phyloP scores from a whole-genome alignment of 2,113 vertebrate genomes.

The Lagopus leucura region DNA sequence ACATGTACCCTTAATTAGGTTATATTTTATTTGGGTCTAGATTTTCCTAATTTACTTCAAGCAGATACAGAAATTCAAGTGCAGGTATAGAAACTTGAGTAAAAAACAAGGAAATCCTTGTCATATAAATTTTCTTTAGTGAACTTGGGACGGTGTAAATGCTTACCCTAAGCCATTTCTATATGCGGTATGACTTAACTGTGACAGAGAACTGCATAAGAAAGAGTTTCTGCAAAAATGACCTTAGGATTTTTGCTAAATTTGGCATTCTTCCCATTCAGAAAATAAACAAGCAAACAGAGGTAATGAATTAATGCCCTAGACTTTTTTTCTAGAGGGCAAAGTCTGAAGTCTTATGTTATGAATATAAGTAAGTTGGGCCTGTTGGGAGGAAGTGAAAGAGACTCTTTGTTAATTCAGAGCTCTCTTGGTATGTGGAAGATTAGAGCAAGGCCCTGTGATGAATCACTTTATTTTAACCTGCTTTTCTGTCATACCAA shows the following conservation, averaged over 20 bases:
- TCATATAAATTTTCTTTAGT: neutral
- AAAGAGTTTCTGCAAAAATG: neutral
- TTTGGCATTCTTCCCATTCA: neutral
- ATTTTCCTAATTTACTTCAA: neutral
- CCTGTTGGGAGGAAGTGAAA: constrained; percentile 22
- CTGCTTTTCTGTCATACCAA: neutral
- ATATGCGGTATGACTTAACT: neutral
- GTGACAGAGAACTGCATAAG: neutral
- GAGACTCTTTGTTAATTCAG: constrained; percentile 48
- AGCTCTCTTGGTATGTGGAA: neutral
- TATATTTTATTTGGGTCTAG: neutral
- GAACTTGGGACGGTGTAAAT: neutral
- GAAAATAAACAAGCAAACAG: neutral
- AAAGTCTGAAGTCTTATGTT: neutral
- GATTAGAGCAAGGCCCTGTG: neutral
- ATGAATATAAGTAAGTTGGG: neutral
- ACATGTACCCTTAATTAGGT: neutral
- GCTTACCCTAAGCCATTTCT: neutral
- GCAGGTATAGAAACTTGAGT: neutral
- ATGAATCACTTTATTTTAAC: neutral
- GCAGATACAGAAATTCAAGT: neutral
- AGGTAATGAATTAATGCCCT: neutral
- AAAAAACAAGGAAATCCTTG: neutral
- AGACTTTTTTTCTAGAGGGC: neutral
- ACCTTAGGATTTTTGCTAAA: neutral